Evolutionary conservation across 2,797 vertebrate species (phyloP).

Genomic region (Lithobates sylvaticus): DNA sequence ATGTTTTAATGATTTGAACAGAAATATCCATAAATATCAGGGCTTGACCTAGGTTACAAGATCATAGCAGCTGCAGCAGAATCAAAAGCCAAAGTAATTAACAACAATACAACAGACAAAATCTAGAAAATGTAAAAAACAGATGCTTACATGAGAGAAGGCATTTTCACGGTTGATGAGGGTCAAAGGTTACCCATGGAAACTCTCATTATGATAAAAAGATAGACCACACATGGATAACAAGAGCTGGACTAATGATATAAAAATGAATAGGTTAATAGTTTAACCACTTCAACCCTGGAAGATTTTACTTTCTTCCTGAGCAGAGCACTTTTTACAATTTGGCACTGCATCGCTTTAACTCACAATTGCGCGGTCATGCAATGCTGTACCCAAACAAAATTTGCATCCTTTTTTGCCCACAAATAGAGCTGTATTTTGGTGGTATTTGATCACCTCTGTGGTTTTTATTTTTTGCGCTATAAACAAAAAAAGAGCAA

Average conservation of each 20-base stretch:
- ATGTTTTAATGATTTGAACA: slow-evolving; percentile 35
- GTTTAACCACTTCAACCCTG: no score
- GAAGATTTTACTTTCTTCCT: no score
- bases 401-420: no score
- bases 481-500: no score
- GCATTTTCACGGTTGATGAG: slow-evolving; percentile 39
- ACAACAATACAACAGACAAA: slow-evolving; percentile 34
- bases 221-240: slow-evolving; percentile 53
- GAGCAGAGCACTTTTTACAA: no score
- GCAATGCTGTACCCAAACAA: no score
- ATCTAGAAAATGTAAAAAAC: slow-evolving; percentile 49
- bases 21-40: slow-evolving; percentile 23
- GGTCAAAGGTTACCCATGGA: slow-evolving; percentile 45
- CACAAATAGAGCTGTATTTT: no score
- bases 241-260: slow-evolving; percentile 11
- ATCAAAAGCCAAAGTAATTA: slow-evolving; percentile 33
- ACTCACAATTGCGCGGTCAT: no score
- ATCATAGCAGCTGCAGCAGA: slow-evolving; percentile 41
- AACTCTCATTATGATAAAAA: slow-evolving; percentile 22
- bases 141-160: slow-evolving; percentile 40
- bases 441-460: no score
- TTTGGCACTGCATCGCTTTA: no score
- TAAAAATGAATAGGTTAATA: neutral
- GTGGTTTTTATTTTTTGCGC: no score
- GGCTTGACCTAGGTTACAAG: slow-evolving; percentile 25